These are phyloP conservation scores for Lordiphosa stackelbergi DNA, from an alignment of 1,140 invertebrate species.

Conservation along the genomic window DNA sequence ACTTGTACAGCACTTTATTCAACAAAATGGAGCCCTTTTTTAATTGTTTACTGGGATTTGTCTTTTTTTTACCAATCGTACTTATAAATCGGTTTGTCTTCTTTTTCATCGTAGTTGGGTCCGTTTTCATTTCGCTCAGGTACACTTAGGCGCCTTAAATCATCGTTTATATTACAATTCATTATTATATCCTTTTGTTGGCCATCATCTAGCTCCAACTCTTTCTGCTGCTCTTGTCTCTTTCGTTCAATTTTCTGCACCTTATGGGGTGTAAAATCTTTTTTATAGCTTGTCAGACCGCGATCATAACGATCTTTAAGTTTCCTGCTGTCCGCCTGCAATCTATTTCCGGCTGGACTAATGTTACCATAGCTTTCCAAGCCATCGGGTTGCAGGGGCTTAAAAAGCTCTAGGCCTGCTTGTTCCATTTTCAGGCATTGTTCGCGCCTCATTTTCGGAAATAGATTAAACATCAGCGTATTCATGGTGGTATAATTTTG, in stretches of 20 bases:
- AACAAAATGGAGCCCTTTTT: background rate
- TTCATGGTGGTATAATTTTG: slow-evolving; percentile 43
- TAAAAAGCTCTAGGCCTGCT: background rate
- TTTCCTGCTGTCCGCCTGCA: background rate
- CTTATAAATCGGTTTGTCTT: background rate
- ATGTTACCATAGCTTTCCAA: slow-evolving; percentile 29
- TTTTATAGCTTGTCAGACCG: slow-evolving; percentile 2
- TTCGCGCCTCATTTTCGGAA: slow-evolving; percentile 16
- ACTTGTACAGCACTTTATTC: background rate
- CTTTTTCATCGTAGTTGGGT: background rate
- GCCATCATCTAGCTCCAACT: background rate
- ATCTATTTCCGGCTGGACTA: background rate
- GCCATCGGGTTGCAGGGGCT: background rate
- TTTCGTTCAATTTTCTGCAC: background rate
- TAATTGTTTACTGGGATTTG: background rate
- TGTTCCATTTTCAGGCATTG: background rate
- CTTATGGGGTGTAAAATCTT: background rate
- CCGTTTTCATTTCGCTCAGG: background rate
- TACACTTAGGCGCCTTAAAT: slow-evolving; percentile 1
- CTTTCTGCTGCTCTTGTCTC: background rate
- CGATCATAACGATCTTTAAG: background rate
- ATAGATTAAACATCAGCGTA: slow-evolving; percentile 26
- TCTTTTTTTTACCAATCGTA: background rate
- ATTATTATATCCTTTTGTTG: background rate
- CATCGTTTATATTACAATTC: slow-evolving; percentile 10